Evolutionary conservation across 2,797 vertebrate genomes (phyloP), one percentile per base, ranked within the genome.

Genomic region (Anabacerthia variegaticeps): DNA sequence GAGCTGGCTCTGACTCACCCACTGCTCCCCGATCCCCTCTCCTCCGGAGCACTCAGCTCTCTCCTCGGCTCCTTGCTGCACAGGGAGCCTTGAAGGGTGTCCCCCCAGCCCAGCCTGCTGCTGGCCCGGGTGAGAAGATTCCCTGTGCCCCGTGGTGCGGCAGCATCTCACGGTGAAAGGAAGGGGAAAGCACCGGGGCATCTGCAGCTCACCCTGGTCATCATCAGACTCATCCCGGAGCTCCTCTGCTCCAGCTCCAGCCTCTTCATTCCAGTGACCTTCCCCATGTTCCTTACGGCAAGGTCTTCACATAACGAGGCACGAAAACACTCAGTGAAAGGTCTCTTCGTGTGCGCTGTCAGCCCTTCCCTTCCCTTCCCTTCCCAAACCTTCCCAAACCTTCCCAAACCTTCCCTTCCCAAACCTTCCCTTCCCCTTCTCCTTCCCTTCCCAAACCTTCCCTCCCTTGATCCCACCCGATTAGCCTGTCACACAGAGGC

Each of bases 91-190:
- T 63, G 18, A n/a, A 69, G 26, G 23, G 10, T 44, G 5, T n/a
- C 7, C 10, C 15, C 15, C n/a, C 5, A 13, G 14, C 14, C 24
- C 24, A 62, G 48, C 22, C 54, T 36, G 10, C 52, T 75, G 43
- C 10, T 39, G 43, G 12, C 6, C 0, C 55, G 37, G 26, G 16
- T 5, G 10, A 12, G 4, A 49, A 30, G 21, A 79, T 7, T 36
- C 26, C 0, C 0, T 4, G 1, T 10, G 24, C 10, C 39, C 22
- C 12, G 0, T 0, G 30, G 23, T 3, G 5, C 3, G 27, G n/a
- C 28, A 76, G 7, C 7, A 10, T 43, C 75, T 39, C 20, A 2
- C 4, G 15, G 32, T 1, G 62, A 23, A 32, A 73, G 44, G 59
- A 41, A 55, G 58, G 23, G 20, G 52, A 27, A 58, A 72, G 26